These are phyloP conservation scores for Engystomops pustulosus DNA, from an alignment of 2,113 vertebrate genomes.

Conservation along the genomic window DNA sequence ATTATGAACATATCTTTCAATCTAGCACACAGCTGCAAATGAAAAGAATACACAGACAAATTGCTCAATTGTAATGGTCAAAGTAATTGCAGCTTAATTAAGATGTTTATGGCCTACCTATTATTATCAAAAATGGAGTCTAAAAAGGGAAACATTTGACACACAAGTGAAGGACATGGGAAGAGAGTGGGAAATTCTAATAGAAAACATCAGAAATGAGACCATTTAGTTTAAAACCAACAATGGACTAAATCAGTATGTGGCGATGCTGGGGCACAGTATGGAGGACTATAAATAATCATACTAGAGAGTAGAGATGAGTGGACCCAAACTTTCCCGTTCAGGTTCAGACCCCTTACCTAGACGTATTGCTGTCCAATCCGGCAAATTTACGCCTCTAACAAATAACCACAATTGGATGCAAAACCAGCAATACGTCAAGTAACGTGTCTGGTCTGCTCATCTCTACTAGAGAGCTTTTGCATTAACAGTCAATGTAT, in stretches of 20 bases:
- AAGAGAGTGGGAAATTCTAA: background rate
- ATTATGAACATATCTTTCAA: slow-evolving; percentile 40
- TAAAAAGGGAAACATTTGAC: background rate
- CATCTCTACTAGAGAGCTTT: no score
- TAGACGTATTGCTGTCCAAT: no score
- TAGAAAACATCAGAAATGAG: background rate
- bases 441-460: no score
- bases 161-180: background rate
- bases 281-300: no score
- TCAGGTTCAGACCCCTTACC: no score
- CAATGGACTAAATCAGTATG: background rate
- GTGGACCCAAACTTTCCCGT: no score
- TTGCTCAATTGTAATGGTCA: background rate
- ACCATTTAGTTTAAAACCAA: background rate
- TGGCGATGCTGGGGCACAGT: no score
- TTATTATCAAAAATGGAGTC: background rate
- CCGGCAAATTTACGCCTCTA: no score
- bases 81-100: background rate
- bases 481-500: no score
- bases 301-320: no score
- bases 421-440: no score
- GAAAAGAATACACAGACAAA: slow-evolving; percentile 41
- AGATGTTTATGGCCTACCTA: slow-evolving; percentile 13
- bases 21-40: slow-evolving; percentile 44
- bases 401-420: no score